phyloP scores from a whole-genome alignment of 2,113 vertebrate species.

The Vireo altiloquus region DNA sequence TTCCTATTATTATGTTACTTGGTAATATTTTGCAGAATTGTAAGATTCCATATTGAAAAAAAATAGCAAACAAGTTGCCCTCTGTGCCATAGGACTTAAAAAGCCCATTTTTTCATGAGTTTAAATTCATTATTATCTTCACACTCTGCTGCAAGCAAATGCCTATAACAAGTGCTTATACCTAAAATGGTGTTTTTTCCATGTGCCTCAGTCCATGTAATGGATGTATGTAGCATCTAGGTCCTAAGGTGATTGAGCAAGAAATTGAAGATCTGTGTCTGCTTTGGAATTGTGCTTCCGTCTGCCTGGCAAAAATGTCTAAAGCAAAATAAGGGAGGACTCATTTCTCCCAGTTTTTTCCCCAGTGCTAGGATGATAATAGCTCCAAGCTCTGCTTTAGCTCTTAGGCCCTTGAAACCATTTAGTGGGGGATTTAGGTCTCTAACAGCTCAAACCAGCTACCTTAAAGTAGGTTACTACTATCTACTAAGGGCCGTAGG shows the following conservation, averaged over 20 bases:
- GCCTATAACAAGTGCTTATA: not conserved
- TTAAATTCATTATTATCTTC: not conserved
- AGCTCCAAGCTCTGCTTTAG: not conserved
- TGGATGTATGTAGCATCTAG: not conserved
- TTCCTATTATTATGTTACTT: not conserved
- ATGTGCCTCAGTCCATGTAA: not conserved
- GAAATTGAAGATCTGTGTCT: not conserved
- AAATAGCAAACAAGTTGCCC: fast-evolving
- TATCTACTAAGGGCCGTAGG: not conserved
- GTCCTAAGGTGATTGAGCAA: not conserved
- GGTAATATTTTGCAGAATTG: not conserved
- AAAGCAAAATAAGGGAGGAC: not conserved
- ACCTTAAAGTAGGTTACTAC: not conserved
- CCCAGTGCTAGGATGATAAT: not conserved
- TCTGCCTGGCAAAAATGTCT: not conserved
- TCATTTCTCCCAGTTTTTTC: not conserved
- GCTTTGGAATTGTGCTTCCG: not conserved
- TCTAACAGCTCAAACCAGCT: not conserved
- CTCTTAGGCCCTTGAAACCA: not conserved
- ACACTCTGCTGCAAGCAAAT: not conserved
- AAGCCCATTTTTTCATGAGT: not conserved
- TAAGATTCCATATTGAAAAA: not conserved
- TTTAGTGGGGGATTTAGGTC: not conserved
- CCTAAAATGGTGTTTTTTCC: fast-evolving
- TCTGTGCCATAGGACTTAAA: not conserved